phyloP scores from a whole-genome alignment of 2,888 invertebrate species.

The Drosophila aldrichi region DNA sequence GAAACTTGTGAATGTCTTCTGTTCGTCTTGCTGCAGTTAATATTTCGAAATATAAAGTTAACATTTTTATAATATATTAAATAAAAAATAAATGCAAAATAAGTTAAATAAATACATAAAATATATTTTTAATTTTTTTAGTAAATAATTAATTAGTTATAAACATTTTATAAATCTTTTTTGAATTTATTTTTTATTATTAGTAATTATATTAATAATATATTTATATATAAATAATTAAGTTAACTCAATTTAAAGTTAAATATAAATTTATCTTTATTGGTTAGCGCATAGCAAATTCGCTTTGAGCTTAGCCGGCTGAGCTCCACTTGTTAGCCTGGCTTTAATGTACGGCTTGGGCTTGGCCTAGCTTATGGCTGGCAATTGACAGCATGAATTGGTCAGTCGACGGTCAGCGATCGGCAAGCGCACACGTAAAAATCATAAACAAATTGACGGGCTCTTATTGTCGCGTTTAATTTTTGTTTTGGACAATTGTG shows the following conservation, averaged over 20 bases:
- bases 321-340: constrained; percentile 12
- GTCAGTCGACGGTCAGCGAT: constrained; percentile 71
- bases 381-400: constrained; percentile 25
- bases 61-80: too few species aligned
- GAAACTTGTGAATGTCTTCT: background rate
- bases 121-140: too few species aligned
- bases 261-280: background rate
- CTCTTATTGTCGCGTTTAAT: constrained; percentile 28
- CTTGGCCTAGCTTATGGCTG: constrained; percentile 38
- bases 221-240: too few species aligned
- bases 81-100: too few species aligned
- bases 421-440: constrained; percentile 68
- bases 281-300: constrained; percentile 26
- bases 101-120: too few species aligned
- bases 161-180: too few species aligned
- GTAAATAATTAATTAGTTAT: too few species aligned
- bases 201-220: too few species aligned
- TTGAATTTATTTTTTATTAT: too few species aligned
- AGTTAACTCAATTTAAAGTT: background rate
- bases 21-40: background rate
- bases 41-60: background rate
- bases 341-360: constrained; percentile 32
- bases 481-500: constrained; percentile 43
- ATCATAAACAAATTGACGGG: constrained; percentile 59
- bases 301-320: constrained; percentile 9